These are phyloP conservation scores for Pygoscelis adeliae DNA, from an alignment of 2,113 vertebrate species.

Conservation along the genomic window DNA sequence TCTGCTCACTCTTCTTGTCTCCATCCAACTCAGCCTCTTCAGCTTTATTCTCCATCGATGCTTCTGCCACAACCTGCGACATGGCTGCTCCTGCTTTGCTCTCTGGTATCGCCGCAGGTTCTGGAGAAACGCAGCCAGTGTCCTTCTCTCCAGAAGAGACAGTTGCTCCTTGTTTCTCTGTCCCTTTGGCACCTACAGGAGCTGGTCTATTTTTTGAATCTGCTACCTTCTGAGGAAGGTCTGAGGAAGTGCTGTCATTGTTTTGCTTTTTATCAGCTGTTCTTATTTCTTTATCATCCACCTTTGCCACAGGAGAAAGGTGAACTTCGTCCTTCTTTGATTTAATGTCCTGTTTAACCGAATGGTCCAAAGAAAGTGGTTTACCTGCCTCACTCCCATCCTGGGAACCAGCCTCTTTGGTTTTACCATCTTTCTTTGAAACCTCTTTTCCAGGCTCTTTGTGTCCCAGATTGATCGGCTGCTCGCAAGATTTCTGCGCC, in stretches of 20 bases:
- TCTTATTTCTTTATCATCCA: background rate
- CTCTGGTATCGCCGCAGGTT: background rate
- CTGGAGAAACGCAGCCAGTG: background rate
- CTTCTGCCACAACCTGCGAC: background rate
- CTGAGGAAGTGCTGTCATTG: background rate
- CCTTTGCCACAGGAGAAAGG: background rate
- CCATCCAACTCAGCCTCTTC: background rate
- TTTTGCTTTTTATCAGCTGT: background rate
- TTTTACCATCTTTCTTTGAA: background rate
- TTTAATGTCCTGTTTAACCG: background rate
- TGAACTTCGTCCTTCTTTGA: background rate
- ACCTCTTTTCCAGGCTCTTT: background rate
- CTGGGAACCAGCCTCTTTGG: background rate
- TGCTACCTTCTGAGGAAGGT: background rate
- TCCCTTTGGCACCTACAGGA: background rate
- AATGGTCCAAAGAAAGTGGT: background rate
- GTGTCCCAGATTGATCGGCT: rapidly evolving
- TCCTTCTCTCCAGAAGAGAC: background rate
- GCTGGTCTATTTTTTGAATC: background rate
- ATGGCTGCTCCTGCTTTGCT: background rate
- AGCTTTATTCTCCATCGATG: background rate
- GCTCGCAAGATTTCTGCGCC: rapidly evolving
- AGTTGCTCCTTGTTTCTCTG: background rate
- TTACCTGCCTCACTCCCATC: background rate
- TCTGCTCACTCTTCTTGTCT: background rate